Evolutionary conservation across 2,888 invertebrate species (phyloP), one percentile per base, ranked within the genome.

Genomic region (Drosophila dives): DNA sequence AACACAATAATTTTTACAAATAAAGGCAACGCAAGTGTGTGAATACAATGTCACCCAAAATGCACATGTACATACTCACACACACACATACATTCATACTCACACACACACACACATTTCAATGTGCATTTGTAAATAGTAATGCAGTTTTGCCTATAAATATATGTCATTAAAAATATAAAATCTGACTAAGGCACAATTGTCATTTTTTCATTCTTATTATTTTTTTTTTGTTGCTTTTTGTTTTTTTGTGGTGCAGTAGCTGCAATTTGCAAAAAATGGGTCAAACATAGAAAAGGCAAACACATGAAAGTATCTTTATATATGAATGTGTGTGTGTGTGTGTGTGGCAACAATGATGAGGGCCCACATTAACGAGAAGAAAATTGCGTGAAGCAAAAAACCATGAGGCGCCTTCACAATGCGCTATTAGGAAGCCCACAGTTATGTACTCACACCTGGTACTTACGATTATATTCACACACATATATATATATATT

Each of bases 211-310:
- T 15, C 23, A 61, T 50, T 58, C 50, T 72, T 63, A 54, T 34
- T 17, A 15, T n/a, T 23, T 36, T 5, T 5, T 42, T 49, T 34
- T 26, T n/a, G 17, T 48, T 29, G 5, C 29, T 29, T 29, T 29
- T 29, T 6, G 29, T 53, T 23, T 64, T 38, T 51, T 36, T 10
- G 15, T 53, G 26, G 42, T 40, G 59, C 67, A 63, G 23, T 45
- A 40, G 49, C 56, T 63, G 72, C 63, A 62, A 72, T 58, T 58
- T 53, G 49, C 49, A 45, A 75, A 72, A 72, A 81, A 81, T 81
- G 77, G 81, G 81, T 81, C 81, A 81, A 79, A 77, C 64, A 69
- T 66, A 72, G 62, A 77, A 77, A 74, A 68, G 73, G 63, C 78
- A 72, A 62, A 64, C 58, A 54, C 15, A 61, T 56, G 26, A 50